Percentiles rank a stretch among this genome's conserved stretches.
These are phyloP conservation scores for Tretioscincus oriximinensis DNA, from an alignment of 2,113 vertebrate genomes.

Conservation along the genomic window DNA sequence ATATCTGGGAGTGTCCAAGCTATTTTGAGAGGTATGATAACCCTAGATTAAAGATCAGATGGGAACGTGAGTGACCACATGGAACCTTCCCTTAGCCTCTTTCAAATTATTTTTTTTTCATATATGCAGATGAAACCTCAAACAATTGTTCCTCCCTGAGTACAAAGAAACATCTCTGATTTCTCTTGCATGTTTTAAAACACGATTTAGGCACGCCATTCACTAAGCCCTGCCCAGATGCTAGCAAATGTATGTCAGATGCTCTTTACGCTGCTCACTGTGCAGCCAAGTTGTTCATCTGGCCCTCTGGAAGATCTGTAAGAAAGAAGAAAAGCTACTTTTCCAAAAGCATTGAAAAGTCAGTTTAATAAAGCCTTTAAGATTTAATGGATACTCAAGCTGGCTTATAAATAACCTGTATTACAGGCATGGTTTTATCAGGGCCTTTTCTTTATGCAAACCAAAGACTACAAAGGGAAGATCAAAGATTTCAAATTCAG, in stretches of 20 bases:
- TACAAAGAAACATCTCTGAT: constrained; percentile 45
- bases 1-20: too few species aligned
- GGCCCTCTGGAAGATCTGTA: constrained; percentile 70
- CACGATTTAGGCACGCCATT: constrained; percentile 55
- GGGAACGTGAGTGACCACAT: too few species aligned
- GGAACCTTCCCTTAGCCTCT: too few species aligned
- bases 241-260: constrained; percentile 68
- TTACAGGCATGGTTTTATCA: constrained; percentile 64
- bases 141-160: not conserved
- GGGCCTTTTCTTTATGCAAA: constrained; percentile 53
- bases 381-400: constrained; percentile 74
- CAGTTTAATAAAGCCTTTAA: constrained; percentile 70
- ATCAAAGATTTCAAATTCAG: constrained; percentile 69
- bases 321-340: constrained; percentile 65
- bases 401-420: constrained; percentile 71
- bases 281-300: constrained; percentile 67
- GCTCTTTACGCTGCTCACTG: constrained; percentile 68
- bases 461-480: constrained; percentile 66
- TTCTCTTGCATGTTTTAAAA: constrained; percentile 49
- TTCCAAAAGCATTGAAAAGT: constrained; percentile 65
- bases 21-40: too few species aligned
- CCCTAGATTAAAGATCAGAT: too few species aligned
- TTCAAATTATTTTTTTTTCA: too few species aligned
- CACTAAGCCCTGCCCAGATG: constrained; percentile 70
- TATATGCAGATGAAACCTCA: too few species aligned